A percentile compares a stretch with the other conserved stretches of the same genome.
These are phyloP conservation scores for Hirundichthys speculiger DNA, from an alignment of 2,113 vertebrate species.

Conservation along the genomic window DNA sequence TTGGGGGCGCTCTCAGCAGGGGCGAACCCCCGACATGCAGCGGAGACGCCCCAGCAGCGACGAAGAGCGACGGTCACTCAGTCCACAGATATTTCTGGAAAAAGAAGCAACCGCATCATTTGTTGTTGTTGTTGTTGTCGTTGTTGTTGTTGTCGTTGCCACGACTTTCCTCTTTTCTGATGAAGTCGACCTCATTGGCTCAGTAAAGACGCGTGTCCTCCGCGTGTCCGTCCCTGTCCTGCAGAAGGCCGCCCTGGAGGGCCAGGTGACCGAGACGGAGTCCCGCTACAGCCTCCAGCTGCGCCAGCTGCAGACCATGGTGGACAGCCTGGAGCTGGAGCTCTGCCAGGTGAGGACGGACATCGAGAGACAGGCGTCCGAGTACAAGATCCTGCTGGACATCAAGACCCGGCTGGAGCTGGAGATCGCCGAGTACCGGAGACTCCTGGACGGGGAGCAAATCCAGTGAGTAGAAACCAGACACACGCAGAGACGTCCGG, in stretches of 20 bases:
- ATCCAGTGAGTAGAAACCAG: conserved; percentile 27
- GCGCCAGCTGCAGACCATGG: conserved; percentile 62
- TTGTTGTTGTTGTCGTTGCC: too few relatives aligned
- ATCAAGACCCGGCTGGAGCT: conserved; percentile 81
- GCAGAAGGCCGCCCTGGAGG: conserved; percentile 76
- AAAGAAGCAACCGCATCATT: too few relatives aligned
- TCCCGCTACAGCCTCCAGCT: conserved; percentile 64
- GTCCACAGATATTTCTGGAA: too few relatives aligned
- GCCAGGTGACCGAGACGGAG: conserved; percentile 71
- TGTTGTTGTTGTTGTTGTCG: too few relatives aligned
- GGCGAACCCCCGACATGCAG: too few relatives aligned
- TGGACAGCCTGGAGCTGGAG: conserved; percentile 69
- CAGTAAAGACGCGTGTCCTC: too few relatives aligned
- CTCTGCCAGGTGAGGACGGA: conserved; percentile 59
- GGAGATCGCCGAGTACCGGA: conserved; percentile 83
- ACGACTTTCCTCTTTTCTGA: too few relatives aligned
- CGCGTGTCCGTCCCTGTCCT: neutral
- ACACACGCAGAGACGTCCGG: too few relatives aligned
- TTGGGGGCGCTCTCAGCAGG: too few relatives aligned
- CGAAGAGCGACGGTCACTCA: too few relatives aligned
- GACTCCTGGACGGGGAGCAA: conserved; percentile 80
- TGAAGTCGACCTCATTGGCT: too few relatives aligned
- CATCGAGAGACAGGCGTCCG: conserved; percentile 67
- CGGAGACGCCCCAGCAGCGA: too few relatives aligned
- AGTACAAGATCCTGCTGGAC: conserved; percentile 76